Conservation (phyloP, 2,888 invertebrate species). For the Diarsia brunnea region DNA sequence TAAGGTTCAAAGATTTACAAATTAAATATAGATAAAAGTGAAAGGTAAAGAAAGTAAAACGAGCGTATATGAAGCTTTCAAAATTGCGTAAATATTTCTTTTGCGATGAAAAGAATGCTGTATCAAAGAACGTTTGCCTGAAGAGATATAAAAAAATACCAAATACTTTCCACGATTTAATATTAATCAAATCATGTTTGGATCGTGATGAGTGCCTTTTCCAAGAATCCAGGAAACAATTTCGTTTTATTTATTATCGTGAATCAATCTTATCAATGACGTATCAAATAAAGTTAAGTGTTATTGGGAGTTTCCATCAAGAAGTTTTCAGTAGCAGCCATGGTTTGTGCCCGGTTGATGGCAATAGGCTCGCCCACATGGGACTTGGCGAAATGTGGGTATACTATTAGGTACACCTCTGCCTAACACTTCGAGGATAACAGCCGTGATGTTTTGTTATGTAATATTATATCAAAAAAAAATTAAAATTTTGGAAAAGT, state of each 20-base stretch:
- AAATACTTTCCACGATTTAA: constrained; percentile 24
- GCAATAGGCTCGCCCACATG: no score
- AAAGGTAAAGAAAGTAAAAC: constrained; percentile 19
- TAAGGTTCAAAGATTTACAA: constrained; percentile 5
- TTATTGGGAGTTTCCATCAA: no score
- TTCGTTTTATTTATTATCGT: not conserved
- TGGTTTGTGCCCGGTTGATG: no score
- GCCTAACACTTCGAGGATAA: no score
- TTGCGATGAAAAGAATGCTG: constrained; percentile 44
- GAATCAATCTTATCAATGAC: not conserved
- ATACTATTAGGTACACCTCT: not conserved
- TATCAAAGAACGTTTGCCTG: constrained; percentile 26
- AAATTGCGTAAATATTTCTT: constrained; percentile 27
- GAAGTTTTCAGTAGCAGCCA: no score
- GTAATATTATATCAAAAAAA: not conserved
- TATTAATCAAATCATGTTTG: constrained; percentile 48
- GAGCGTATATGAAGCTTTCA: constrained; percentile 14
- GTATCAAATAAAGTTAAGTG: not conserved
- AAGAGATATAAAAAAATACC: constrained; percentile 40
- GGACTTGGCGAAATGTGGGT: no score
- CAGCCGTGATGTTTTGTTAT: no score
- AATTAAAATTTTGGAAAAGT: not conserved
- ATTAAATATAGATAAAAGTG: constrained; percentile 23
- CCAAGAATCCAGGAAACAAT: constrained; percentile 11
- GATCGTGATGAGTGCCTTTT: constrained; percentile 24